These are phyloP conservation scores for Ancistrus triradiatus DNA, from an alignment of 2,113 vertebrate genomes.

Conservation along the genomic window DNA sequence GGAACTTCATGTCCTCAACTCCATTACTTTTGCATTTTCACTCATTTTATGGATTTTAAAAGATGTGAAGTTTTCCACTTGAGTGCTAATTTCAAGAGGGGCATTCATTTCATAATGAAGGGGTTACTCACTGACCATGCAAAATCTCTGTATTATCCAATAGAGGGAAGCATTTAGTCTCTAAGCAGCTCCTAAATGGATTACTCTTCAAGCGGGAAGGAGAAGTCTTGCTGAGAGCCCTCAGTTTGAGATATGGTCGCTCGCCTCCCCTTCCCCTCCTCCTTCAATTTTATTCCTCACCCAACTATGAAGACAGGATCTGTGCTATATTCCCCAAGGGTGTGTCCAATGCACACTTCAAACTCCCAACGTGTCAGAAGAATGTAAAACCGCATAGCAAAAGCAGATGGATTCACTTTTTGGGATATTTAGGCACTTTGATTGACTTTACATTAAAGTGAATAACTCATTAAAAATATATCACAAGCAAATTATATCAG, in stretches of 20 bases:
- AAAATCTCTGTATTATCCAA: conserved; percentile 60
- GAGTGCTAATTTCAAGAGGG: conserved; percentile 1
- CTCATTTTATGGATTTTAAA: conserved; percentile 1
- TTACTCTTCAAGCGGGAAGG: conserved; percentile 39
- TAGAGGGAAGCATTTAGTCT: conserved; percentile 72
- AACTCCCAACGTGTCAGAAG: neutral
- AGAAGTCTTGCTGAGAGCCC: conserved; percentile 36
- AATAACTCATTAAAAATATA: neutral
- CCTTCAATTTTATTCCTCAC: conserved; percentile 23
- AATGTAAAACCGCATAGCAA: neutral
- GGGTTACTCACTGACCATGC: conserved; percentile 17
- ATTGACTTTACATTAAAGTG: neutral
- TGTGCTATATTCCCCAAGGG: conserved; percentile 12
- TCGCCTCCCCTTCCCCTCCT: conserved; percentile 22
- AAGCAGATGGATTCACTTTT: neutral
- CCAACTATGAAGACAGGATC: conserved; percentile 16
- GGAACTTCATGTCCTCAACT: neutral
- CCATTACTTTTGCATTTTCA: neutral
- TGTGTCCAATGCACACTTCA: conserved; percentile 16
- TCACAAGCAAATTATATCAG: neutral
- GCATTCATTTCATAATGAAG: neutral
- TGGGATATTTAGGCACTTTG: neutral
- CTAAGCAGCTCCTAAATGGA: conserved; percentile 38
- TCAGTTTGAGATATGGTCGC: conserved; percentile 39
- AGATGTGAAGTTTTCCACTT: conserved; percentile 34